Base-by-base conservation (phyloP, 1,140 invertebrate genomes). In the Leptopilina boulardi region DNA sequence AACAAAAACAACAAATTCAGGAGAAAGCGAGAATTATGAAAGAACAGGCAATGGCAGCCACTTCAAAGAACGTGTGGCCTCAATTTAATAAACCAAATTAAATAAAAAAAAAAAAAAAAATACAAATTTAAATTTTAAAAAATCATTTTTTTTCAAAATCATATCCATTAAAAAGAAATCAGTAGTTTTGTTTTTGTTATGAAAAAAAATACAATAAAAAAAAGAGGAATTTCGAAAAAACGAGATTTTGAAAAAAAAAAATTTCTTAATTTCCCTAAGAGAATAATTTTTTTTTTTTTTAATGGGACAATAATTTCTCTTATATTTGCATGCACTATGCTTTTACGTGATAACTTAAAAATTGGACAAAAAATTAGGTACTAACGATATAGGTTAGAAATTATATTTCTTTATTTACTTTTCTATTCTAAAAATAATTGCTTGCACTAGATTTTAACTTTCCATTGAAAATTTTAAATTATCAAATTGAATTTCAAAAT, bases 1-100 rank as follows among this genome's bases (percentile, higher is more conserved):
- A 95, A 94, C 93, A 94, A 92, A 95, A 95, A 94, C 93, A 92
- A 87, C 91, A 93, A 92, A 93, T 93, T 83, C 91, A 93, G 89
- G 87, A 91, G 80, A 91, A 92, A 87, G 90, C 89, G 83, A 91
- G 87, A 89, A 80, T 89, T 73, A 89, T 91, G 89, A 91, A 91
- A 85, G 90, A 91, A 83, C 89, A 89, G 84, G 90, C 88, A 72
- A 84, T 87, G 82, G 83, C 87, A 71, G 84, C 84, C 81, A 83
- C 87, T 78, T 86, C 88, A 79, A 91, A 91, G 87, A 91, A 91
- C 80, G 87, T 90, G 74, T 91, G 90, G 90, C 90, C 89, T 71
- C 90, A 91, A 85, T 91, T 91, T 84, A 91, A 91, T 89, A 90
- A 85, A 82, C 88, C 90, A 21, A 91, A 87, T 86, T 90, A 90